Percentiles rank a stretch among this genome's conserved stretches.
phyloP scores from a whole-genome alignment of 2,888 invertebrate genomes.

The Himalopsyche japonica region DNA sequence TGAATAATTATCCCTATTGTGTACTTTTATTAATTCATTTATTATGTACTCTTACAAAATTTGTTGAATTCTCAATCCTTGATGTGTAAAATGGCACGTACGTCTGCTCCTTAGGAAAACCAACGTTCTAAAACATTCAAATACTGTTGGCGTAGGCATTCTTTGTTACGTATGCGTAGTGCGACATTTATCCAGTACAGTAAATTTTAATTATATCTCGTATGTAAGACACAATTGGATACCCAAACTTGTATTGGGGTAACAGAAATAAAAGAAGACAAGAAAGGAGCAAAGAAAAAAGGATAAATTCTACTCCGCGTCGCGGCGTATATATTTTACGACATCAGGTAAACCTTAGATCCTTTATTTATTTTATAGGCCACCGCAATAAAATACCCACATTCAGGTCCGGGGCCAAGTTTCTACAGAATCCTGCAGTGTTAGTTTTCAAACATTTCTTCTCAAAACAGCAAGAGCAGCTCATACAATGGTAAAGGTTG shows the following conservation, averaged over 20 bases:
- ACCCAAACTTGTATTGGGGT: background rate
- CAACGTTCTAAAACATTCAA: no score
- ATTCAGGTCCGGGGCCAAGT: conserved; percentile 1
- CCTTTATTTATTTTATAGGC: conserved; percentile 39
- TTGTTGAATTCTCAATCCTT: no score
- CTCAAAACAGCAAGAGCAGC: background rate
- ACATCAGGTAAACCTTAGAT: conserved; percentile 34
- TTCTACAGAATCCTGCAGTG: background rate
- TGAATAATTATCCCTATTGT: no score
- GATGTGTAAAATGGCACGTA: no score
- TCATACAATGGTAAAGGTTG: background rate
- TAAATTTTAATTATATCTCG: background rate
- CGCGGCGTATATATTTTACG: conserved; percentile 32
- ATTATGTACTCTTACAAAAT: no score
- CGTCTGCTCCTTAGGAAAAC: no score
- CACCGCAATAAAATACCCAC: conserved; percentile 37
- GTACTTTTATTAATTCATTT: no score
- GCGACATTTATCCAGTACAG: background rate
- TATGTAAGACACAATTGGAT: background rate
- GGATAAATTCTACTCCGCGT: conserved; percentile 21
- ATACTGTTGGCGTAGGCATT: no score
- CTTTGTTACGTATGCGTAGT: background rate
- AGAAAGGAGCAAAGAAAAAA: conserved; percentile 11
- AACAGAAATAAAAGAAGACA: background rate
- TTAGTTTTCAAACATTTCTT: background rate